Base-by-base conservation (phyloP, 2,888 invertebrate genomes). In the Drosophila mercatorum region DNA sequence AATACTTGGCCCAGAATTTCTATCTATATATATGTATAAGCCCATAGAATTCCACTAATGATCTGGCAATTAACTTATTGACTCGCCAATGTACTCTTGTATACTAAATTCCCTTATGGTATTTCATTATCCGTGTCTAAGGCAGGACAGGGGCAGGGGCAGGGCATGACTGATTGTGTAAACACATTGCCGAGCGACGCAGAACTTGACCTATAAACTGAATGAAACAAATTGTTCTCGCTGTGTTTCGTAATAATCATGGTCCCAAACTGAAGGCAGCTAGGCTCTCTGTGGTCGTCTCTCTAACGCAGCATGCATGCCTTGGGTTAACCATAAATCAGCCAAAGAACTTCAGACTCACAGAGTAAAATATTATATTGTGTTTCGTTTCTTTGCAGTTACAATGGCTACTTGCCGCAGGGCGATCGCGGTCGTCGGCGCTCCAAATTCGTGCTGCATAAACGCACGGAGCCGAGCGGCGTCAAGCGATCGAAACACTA, bases 401-500 rank as follows among this genome's bases (percentile, higher is more conserved):
- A 99, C 94, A 99, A 99, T 95, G 98, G 98, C 84, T 96, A 95
- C 92, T 95, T 98, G 90, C 97, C 98, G 78, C 97, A 97, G 91
- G 98, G 98, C 52, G 98, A 98, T 94, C 96, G 97, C 87, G 98
- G 98, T 17, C 94, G 99, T 70, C 95, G 97, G 90, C 95, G 97
- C 91, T 98, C 98, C 94, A 99, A 99, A 94, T 98, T 98, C 93
- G 96, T 98, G 79, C 94, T 99, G 73, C 96, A 96, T 93, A 96
- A 97, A 93, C 94, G 98, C 87, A 95, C 95, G 75, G 95, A 95
- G 82, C 95, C 98, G 72, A 98, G 98, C 93, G 99, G 99, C 66
- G 98, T 99, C 59, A 97, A 97, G 91, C 96, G 98, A 88, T 97
- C 97, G 78, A 97, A 97, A 93, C 98, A 98, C 93, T 99, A 99